phyloP scores from a whole-genome alignment of 2,113 vertebrate genomes.

The Hirundichthys speculiger region DNA sequence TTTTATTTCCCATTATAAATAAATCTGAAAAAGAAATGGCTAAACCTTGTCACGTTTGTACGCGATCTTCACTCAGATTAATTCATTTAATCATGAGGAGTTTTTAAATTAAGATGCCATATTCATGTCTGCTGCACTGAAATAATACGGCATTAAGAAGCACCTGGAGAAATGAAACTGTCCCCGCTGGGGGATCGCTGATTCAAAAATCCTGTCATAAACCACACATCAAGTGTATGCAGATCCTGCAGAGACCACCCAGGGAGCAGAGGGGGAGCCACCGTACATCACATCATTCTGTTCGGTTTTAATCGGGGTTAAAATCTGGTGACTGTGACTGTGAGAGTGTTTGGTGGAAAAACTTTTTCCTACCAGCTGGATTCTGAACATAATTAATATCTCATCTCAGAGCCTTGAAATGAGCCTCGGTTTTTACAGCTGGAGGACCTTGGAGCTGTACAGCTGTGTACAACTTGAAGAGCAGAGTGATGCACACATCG shows the following conservation, averaged over 20 bases:
- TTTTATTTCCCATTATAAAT: too few species aligned
- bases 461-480: neutral
- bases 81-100: too few species aligned
- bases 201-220: constrained; percentile 34
- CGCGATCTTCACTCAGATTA: constrained; percentile 28
- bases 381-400: constrained; percentile 73
- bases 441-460: constrained; percentile 49
- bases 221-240: constrained; percentile 14
- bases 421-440: constrained; percentile 31
- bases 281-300: constrained; percentile 35
- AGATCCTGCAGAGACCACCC: constrained; percentile 17
- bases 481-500: neutral
- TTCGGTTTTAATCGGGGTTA: constrained; percentile 71
- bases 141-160: constrained; percentile 14
- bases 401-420: constrained; percentile 69
- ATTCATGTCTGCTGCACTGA: constrained; percentile 7
- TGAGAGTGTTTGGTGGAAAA: constrained; percentile 55
- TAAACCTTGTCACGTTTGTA: neutral
- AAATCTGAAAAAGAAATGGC: too few species aligned
- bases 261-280: constrained; percentile 29
- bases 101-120: constrained; percentile 43
- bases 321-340: constrained; percentile 63
- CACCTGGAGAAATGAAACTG: constrained; percentile 21
- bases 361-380: constrained; percentile 43
- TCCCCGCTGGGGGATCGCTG: constrained; percentile 61